Conservation (phyloP, 2,797 vertebrate genomes). For the Anableps anableps region DNA sequence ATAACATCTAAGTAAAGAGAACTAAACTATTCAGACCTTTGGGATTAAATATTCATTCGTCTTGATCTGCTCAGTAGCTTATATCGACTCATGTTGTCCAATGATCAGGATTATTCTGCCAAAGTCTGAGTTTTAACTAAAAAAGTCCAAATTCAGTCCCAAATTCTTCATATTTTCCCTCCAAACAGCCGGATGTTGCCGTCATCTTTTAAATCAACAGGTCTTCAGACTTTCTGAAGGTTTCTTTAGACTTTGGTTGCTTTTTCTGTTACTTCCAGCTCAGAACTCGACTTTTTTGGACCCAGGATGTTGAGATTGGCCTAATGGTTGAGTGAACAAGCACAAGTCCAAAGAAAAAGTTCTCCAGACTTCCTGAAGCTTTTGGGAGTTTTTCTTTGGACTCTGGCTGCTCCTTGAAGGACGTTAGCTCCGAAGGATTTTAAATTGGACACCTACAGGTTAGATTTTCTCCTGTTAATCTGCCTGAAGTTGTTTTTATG, state of each 20-base stretch:
- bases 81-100: not conserved
- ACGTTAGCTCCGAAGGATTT: not conserved
- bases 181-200: too few relatives aligned
- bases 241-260: not conserved
- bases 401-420: not conserved
- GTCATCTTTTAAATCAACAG: not conserved
- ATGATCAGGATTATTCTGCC: not conserved
- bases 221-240: not conserved
- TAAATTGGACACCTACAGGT: not conserved
- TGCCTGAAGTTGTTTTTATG: not conserved
- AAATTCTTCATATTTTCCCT: not conserved
- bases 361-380: not conserved
- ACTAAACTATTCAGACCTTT: not conserved
- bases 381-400: not conserved
- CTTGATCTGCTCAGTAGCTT: not conserved
- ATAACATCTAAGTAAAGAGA: not conserved
- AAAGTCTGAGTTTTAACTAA: not conserved
- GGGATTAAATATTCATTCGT: constrained; percentile 6
- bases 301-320: too few relatives aligned
- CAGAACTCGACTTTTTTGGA: not conserved
- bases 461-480: not conserved
- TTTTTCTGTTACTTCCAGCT: not conserved
- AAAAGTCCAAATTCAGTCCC: not conserved
- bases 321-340: too few relatives aligned
- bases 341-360: not conserved